These are phyloP conservation scores for Tetramorium alpestre DNA, from an alignment of 1,140 invertebrate genomes.

Conservation along the genomic window DNA sequence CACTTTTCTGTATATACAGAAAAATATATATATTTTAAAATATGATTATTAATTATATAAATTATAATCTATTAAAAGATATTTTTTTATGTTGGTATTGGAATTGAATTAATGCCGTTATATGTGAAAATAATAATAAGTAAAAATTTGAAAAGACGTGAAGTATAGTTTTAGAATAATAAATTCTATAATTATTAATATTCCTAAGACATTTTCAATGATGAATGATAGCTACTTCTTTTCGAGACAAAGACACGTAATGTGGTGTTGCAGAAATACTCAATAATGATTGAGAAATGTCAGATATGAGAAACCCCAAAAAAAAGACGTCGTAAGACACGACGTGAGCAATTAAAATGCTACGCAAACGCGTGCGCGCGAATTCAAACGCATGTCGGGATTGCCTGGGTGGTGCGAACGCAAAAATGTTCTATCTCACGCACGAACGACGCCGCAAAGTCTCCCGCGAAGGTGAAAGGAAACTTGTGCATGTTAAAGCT, in stretches of 20 bases:
- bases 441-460: slow-evolving; percentile 58
- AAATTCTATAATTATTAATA: background rate
- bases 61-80: too few relatives aligned
- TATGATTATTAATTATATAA: background rate
- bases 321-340: background rate
- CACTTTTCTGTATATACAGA: too few relatives aligned
- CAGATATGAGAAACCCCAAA: background rate
- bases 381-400: background rate
- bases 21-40: background rate
- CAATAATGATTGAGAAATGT: background rate
- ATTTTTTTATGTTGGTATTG: background rate
- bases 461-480: slow-evolving; percentile 70
- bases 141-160: background rate
- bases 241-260: background rate
- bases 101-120: background rate
- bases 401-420: background rate
- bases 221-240: background rate
- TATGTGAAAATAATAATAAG: background rate
- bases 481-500: slow-evolving; percentile 61
- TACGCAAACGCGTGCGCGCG: too few relatives aligned
- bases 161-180: background rate
- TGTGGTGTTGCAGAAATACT: background rate
- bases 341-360: background rate
- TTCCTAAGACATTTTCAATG: background rate
- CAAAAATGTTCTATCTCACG: slow-evolving; percentile 48